Evolutionary conservation across 2,113 vertebrate genomes (phyloP).

Genomic region (Tauraco erythrolophus): DNA sequence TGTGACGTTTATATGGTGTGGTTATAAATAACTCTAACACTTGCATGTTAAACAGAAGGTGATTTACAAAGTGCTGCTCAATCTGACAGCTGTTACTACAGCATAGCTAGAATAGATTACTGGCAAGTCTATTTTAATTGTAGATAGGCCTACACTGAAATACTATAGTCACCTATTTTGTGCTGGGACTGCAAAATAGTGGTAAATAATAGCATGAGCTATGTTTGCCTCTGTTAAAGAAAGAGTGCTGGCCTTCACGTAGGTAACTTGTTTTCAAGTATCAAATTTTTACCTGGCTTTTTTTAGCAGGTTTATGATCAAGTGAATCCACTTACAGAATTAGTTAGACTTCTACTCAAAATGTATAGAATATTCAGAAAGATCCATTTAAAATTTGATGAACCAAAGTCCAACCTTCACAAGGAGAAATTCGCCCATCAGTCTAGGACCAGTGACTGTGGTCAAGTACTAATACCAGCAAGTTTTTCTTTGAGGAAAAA

Average conservation of each 20-base stretch:
- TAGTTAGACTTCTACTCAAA: not conserved
- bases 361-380: not conserved
- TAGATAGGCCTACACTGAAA: constrained; percentile 11
- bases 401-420: not conserved
- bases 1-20: not conserved
- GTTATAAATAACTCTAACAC: constrained; percentile 26
- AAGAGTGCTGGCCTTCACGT: not conserved
- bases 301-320: not conserved
- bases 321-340: not conserved
- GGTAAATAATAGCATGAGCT: not conserved
- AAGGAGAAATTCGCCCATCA: not conserved
- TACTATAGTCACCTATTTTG: not conserved
- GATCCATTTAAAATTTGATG: not conserved
- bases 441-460: not conserved
- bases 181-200: not conserved
- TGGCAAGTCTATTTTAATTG: constrained; percentile 43
- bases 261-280: not conserved
- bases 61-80: constrained; percentile 50
- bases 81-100: constrained; percentile 63
- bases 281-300: not conserved
- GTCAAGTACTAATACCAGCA: not conserved
- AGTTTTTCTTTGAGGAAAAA: not conserved
- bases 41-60: constrained; percentile 54
- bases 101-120: constrained; percentile 26
- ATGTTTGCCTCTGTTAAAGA: not conserved